Percentiles rank a stretch among this genome's conserved stretches.
Evolutionary conservation across 1,140 invertebrate species (phyloP).

Genomic region (Rhyacophila brunnea): DNA sequence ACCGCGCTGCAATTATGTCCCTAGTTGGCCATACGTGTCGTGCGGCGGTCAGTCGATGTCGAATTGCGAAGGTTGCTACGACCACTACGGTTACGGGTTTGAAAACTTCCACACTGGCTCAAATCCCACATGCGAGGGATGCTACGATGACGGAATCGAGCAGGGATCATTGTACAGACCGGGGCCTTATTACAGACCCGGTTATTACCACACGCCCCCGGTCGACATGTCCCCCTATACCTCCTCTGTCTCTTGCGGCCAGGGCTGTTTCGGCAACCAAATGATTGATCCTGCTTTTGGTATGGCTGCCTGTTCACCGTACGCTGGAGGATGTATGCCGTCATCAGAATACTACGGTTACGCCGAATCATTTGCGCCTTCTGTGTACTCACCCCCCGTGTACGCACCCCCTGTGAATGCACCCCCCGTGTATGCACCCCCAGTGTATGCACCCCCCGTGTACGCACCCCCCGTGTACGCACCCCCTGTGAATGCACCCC

Average conservation of each 20-base stretch:
- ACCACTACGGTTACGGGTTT: slow-evolving; percentile 33
- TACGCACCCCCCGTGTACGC: background rate
- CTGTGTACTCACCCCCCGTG: background rate
- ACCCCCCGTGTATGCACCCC: slow-evolving; percentile 1
- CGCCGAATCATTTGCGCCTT: background rate
- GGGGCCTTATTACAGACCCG: slow-evolving; percentile 28
- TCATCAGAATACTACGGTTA: background rate
- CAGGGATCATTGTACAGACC: slow-evolving; percentile 24
- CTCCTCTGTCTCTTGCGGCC: background rate
- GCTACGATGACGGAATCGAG: slow-evolving; percentile 32
- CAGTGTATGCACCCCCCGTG: background rate
- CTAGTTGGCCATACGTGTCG: slow-evolving; percentile 28
- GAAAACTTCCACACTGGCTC: slow-evolving; percentile 15
- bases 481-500: background rate
- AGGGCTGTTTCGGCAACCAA: slow-evolving; percentile 29
- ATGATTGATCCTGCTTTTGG: slow-evolving; percentile 30
- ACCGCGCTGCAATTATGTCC: slow-evolving; percentile 20
- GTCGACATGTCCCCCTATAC: background rate
- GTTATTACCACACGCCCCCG: slow-evolving; percentile 32
- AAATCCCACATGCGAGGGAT: slow-evolving; percentile 23
- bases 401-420: background rate
- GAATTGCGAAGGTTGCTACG: slow-evolving; percentile 31
- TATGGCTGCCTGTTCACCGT: slow-evolving; percentile 23
- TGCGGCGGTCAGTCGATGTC: slow-evolving; percentile 14
- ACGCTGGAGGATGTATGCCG: background rate